Evolutionary conservation across 2,113 vertebrate species (phyloP), one percentile per base, ranked within the genome.

Genomic region (Labeo catla): DNA sequence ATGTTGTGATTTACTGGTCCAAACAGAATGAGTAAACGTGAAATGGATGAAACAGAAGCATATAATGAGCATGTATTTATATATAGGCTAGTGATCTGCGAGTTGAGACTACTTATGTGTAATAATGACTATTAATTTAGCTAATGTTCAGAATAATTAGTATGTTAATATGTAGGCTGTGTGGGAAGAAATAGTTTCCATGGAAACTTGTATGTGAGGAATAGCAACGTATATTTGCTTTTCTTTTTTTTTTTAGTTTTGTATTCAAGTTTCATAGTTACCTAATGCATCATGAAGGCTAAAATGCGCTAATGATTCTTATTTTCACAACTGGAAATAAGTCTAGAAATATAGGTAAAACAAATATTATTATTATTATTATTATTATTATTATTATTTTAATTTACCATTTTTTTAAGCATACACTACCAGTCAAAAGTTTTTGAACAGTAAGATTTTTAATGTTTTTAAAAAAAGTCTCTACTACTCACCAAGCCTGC

Each of bases 111-210:
- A 80, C 4, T 23, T 45, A n/a, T 63, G 13, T 47, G 43, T 23
- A 49, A 45, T 80, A 45, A 63, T 80, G 78, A n/a, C 21, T 23
- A 45, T 63, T 80, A 63, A 80, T 80, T 63, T 63, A 80, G 39
- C 12, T 59, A 57, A 59, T 65, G 78, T 63, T 81, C 10, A 43
- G 19, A 65, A 45, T 9, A 65, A 63, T 65, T 65, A 80, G 6
- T 47, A 81, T 65, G 28, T 54, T 74, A 66, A 81, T 65, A 50
- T 7, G 4, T 84, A 36, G 10, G 61, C 10, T 61, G 57, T 86
- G 65, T 57, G 8, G 39, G 50, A 21, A 54, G 45, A 23, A 59
- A 23, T 9, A 12, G n/a, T 57, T 65, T 59, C 28, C 36, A 50
- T 57, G 9, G 36, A 65, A 63, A 68, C 54, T 23, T 50, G 21